phyloP scores from a whole-genome alignment of 2,888 invertebrate genomes.

The Linyphia triangularis region DNA sequence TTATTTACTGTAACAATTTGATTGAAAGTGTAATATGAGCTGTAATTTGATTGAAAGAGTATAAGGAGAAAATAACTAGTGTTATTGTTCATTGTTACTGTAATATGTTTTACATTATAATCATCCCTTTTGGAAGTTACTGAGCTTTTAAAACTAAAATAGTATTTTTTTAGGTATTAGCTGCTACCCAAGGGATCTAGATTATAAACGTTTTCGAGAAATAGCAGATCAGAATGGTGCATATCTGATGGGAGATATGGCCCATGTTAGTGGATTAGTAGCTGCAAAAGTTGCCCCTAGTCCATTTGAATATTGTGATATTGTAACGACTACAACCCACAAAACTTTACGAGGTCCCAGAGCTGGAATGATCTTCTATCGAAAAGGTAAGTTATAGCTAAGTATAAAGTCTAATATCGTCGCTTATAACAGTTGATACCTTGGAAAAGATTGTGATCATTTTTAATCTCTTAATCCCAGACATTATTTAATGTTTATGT shows the following conservation, averaged over 20 bases:
- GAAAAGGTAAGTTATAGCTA: slow-evolving; percentile 81
- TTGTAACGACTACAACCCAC: slow-evolving; percentile 84
- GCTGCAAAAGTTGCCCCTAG: slow-evolving; percentile 82
- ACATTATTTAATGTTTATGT: neutral
- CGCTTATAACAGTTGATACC: neutral
- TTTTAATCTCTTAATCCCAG: neutral
- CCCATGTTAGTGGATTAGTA: slow-evolving; percentile 84
- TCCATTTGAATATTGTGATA: slow-evolving; percentile 83
- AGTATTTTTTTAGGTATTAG: no score
- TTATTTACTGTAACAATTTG: no score
- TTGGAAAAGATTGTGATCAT: neutral
- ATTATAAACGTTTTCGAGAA: slow-evolving; percentile 82
- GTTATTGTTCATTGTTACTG: no score
- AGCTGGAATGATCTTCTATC: slow-evolving; percentile 82
- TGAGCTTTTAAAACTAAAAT: no score
- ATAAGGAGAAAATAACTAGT: no score
- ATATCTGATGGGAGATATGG: slow-evolving; percentile 84
- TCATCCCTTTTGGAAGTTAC: no score
- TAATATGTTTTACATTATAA: no score
- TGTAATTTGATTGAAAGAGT: no score
- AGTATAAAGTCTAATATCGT: neutral
- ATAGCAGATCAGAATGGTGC: slow-evolving; percentile 82
- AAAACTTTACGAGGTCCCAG: slow-evolving; percentile 84
- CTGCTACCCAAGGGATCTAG: slow-evolving; percentile 82
- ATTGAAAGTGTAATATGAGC: no score